These are phyloP conservation scores for Tenthredo distinguenda DNA, from an alignment of 2,888 invertebrate species.

Conservation along the genomic window DNA sequence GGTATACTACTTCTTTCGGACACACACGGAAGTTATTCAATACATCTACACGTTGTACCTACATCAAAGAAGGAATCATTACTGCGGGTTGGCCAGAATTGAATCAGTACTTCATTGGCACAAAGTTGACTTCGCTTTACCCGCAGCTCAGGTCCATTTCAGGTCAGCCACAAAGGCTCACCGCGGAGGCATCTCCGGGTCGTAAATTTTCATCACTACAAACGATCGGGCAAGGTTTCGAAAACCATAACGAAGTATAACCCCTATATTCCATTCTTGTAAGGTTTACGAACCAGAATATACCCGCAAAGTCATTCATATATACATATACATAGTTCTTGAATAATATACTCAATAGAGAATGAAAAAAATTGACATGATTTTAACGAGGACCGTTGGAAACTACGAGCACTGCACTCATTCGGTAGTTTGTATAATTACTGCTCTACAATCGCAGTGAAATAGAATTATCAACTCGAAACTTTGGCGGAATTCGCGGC, in stretches of 20 bases:
- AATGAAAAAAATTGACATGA: not conserved
- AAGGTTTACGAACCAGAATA: conserved; percentile 32
- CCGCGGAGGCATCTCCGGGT: conserved; percentile 37
- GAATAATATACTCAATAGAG: not conserved
- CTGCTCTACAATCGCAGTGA: conserved; percentile 4
- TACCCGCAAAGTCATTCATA: not conserved
- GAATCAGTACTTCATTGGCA: conserved; percentile 40
- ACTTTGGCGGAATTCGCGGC: not conserved
- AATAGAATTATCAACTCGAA: conserved; percentile 3
- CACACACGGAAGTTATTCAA: not conserved
- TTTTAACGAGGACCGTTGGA: not conserved
- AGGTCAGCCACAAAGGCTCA: conserved; percentile 43
- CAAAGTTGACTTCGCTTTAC: conserved; percentile 31
- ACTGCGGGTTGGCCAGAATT: not conserved
- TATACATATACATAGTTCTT: not conserved
- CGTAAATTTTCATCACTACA: conserved; percentile 48
- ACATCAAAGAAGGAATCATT: conserved; percentile 11
- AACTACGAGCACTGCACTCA: not conserved
- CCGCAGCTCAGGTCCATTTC: conserved; percentile 30
- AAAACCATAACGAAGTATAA: conserved; percentile 41
- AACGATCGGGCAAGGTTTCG: conserved; percentile 21
- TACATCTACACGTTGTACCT: not conserved
- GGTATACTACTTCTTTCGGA: not conserved
- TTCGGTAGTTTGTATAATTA: not conserved
- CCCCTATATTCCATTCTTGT: not conserved